A percentile compares a stretch with the other conserved stretches of the same genome.
These are phyloP conservation scores for Latrodectus geometricus DNA, from an alignment of 1,140 invertebrate genomes.

Conservation along the genomic window DNA sequence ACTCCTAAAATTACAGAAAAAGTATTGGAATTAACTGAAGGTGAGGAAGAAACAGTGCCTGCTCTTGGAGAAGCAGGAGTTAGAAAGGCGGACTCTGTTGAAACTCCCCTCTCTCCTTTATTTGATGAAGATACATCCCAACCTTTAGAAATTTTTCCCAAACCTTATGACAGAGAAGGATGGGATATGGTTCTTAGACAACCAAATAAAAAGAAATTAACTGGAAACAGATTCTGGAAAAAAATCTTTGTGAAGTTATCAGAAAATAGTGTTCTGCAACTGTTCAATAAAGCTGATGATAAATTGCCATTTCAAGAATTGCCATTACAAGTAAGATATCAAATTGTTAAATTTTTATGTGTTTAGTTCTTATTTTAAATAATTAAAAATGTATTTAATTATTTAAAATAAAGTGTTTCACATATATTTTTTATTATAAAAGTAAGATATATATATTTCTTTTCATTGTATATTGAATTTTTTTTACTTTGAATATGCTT, in stretches of 20 bases:
- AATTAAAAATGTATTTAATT: neutral
- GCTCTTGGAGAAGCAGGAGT: constrained; percentile 59
- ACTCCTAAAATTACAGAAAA: constrained; percentile 65
- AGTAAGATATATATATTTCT: neutral
- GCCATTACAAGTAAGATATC: constrained; percentile 79
- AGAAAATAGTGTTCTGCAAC: constrained; percentile 85
- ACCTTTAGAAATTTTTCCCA: constrained; percentile 91
- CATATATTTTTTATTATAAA: neutral
- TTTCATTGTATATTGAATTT: no score
- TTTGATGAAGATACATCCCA: constrained; percentile 95
- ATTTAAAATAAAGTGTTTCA: neutral
- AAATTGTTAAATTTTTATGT: neutral
- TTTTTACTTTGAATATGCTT: no score
- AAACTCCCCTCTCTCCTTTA: constrained; percentile 74
- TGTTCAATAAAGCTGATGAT: constrained; percentile 86
- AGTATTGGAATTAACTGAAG: constrained; percentile 51
- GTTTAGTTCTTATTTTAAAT: constrained; percentile 12
- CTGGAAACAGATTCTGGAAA: constrained; percentile 95
- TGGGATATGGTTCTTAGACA: constrained; percentile 98
- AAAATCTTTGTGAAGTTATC: constrained; percentile 90
- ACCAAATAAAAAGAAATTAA: constrained; percentile 98
- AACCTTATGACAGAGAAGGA: constrained; percentile 82
- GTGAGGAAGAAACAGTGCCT: constrained; percentile 55
- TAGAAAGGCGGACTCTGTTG: constrained; percentile 63
- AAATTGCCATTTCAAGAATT: constrained; percentile 79